phyloP scores from a whole-genome alignment of 1,140 invertebrate genomes.

The Brachionus calyciflorus region DNA sequence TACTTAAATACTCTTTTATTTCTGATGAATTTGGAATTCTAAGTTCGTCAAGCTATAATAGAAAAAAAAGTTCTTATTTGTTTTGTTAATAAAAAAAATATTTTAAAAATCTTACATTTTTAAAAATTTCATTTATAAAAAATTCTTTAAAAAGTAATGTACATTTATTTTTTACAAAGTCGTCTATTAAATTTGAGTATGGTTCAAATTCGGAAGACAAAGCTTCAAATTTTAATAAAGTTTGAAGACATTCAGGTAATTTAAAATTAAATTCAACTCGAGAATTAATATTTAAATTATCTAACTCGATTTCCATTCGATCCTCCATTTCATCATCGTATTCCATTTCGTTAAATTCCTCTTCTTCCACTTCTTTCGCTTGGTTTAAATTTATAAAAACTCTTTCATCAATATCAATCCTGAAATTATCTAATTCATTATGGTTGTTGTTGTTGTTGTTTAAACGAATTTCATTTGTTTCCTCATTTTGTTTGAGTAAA shows the following conservation, averaged over 20 bases:
- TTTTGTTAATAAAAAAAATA: background rate
- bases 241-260: background rate
- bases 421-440: too few relatives aligned
- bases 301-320: too few relatives aligned
- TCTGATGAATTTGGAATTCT: background rate
- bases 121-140: background rate
- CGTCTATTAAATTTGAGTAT: too few relatives aligned
- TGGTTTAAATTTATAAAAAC: background rate
- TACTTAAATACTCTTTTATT: constrained; percentile 1
- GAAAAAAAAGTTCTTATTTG: background rate
- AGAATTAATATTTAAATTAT: too few relatives aligned
- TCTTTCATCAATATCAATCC: background rate
- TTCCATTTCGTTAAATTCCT: background rate
- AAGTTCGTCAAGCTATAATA: background rate
- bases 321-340: too few relatives aligned
- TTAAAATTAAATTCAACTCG: background rate
- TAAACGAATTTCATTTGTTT: background rate
- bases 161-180: too few relatives aligned
- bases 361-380: background rate
- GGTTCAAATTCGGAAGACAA: too few relatives aligned
- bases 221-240: background rate
- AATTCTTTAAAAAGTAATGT: background rate
- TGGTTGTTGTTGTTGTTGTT: too few relatives aligned
- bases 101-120: background rate
- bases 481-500: background rate